Percentiles rank a stretch among this genome's conserved stretches.
phyloP scores from a whole-genome alignment of 2,888 invertebrate genomes.

The Perizoma affinitatum region DNA sequence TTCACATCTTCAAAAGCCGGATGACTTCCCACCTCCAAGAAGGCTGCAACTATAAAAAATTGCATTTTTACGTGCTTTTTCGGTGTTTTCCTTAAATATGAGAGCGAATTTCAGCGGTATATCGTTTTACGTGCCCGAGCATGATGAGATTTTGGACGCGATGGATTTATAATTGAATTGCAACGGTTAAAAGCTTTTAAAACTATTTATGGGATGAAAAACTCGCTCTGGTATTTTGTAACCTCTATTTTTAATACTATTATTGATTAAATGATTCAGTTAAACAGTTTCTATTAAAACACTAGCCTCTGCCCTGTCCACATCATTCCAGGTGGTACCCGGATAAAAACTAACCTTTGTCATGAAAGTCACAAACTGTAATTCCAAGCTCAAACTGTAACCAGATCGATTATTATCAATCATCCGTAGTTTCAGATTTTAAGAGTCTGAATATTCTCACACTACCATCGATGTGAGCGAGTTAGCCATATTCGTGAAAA shows the following conservation, averaged over 20 bases:
- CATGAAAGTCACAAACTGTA: no score
- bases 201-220: slow-evolving; percentile 27
- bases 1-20: slow-evolving; percentile 1
- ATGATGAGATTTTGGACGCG: slow-evolving; percentile 25
- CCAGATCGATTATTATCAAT: no score
- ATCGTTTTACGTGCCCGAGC: slow-evolving; percentile 22
- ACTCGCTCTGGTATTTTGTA: slow-evolving; percentile 16
- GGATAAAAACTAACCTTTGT: no score
- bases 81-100: slow-evolving; percentile 30
- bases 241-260: slow-evolving; percentile 22
- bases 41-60: slow-evolving; percentile 43
- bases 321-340: no score
- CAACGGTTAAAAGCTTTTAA: slow-evolving; percentile 26
- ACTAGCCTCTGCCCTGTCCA: background rate
- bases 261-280: slow-evolving; percentile 13
- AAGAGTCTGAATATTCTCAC: no score
- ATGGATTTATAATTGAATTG: slow-evolving; percentile 32
- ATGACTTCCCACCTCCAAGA: slow-evolving; percentile 22
- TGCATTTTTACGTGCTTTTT: slow-evolving; percentile 39
- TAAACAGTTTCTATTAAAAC: slow-evolving; percentile 6
- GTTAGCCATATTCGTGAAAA: no score
- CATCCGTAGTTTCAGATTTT: no score
- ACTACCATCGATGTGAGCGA: no score
- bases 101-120: slow-evolving; percentile 19
- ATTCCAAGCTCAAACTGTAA: no score